Conservation (phyloP, 2,113 vertebrate species). For the Zosterops hypoxanthus region DNA sequence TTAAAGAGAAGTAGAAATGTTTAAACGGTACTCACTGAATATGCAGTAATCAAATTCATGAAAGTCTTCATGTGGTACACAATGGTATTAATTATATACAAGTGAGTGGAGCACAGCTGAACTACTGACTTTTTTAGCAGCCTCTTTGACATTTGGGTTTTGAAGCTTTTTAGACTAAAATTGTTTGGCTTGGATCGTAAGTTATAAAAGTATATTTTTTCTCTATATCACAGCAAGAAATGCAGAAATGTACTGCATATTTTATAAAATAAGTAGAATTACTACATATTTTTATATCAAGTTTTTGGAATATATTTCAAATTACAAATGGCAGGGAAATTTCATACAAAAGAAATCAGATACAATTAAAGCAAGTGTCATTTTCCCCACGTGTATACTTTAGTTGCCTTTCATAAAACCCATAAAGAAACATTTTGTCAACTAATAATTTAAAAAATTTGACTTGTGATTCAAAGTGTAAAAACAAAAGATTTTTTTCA, state of each 20-base stretch:
- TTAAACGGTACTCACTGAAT: neutral
- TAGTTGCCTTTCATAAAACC: conserved; percentile 35
- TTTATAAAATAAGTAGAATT: conserved; percentile 50
- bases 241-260: conserved; percentile 28
- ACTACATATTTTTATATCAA: conserved; percentile 19
- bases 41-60: conserved; percentile 5
- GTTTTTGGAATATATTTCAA: conserved; percentile 47
- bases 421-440: conserved; percentile 69
- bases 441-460: conserved; percentile 66
- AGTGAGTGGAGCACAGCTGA: conserved; percentile 12
- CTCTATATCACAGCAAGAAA: conserved; percentile 35
- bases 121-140: neutral
- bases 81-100: conserved; percentile 30
- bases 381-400: conserved; percentile 17
- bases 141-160: neutral
- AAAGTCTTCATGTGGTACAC: conserved; percentile 3
- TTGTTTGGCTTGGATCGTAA: conserved; percentile 32
- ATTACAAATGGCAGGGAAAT: conserved; percentile 47
- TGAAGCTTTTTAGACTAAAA: conserved; percentile 33
- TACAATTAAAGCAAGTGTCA: conserved; percentile 36
- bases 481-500: conserved; percentile 73
- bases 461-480: conserved; percentile 66
- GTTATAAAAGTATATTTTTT: neutral
- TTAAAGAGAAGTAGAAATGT: neutral
- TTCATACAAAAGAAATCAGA: conserved; percentile 43